Evolutionary conservation across 2,113 vertebrate species (phyloP).

Genomic region (Emydura subglobosa): DNA sequence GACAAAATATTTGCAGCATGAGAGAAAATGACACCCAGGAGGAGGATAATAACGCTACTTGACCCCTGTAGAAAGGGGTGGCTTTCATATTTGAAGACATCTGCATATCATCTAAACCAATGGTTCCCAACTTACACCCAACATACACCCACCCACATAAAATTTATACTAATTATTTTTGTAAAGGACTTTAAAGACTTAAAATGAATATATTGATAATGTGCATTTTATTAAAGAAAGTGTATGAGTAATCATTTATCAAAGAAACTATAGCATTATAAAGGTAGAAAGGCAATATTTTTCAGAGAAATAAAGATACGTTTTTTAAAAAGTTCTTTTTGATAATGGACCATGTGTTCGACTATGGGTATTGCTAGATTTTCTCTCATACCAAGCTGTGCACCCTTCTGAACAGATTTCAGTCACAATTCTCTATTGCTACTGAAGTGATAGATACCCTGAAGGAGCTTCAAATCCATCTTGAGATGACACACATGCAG

Average conservation of each 20-base stretch:
- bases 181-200: not conserved
- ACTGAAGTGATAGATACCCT: no score
- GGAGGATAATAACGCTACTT: not conserved
- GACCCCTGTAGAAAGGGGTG: not conserved
- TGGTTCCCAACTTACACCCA: no score
- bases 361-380: no score
- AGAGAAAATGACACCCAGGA: not conserved
- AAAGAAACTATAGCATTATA: not conserved
- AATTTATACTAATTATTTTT: not conserved
- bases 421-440: not conserved
- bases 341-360: no score
- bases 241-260: not conserved
- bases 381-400: no score
- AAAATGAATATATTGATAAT: not conserved
- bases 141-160: not conserved
- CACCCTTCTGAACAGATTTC: not conserved
- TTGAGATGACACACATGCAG: no score
- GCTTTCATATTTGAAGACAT: not conserved
- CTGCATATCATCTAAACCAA: not conserved
- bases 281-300: not conserved
- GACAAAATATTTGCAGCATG: not conserved
- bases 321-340: no score
- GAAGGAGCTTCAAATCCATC: no score
- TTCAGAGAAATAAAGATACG: no score
- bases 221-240: not conserved